phyloP scores from a whole-genome alignment of 2,113 vertebrate genomes.

The Hemiprocne comata region DNA sequence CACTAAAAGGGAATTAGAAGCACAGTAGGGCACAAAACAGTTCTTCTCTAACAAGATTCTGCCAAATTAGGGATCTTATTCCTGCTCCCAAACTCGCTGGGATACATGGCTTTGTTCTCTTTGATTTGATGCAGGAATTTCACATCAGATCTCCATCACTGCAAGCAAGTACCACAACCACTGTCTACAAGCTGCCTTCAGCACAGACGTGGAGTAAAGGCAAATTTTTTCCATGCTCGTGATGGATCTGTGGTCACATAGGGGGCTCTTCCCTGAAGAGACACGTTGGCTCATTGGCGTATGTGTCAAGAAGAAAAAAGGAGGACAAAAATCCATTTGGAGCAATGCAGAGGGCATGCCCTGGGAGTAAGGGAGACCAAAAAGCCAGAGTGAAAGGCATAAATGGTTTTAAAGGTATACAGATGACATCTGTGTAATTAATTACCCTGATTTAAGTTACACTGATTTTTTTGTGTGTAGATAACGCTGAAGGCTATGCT shows the following conservation, averaged over 20 bases:
- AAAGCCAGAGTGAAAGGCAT: not conserved
- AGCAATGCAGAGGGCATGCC: not conserved
- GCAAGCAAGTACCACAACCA: accelerated
- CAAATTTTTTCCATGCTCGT: accelerated
- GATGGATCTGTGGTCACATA: not conserved
- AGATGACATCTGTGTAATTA: conserved; percentile 1
- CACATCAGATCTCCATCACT: not conserved
- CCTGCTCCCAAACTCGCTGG: not conserved
- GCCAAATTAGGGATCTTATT: not conserved
- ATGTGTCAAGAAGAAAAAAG: not conserved
- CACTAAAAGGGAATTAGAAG: not conserved
- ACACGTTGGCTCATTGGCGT: accelerated
- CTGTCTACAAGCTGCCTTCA: not conserved
- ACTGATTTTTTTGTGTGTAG: not conserved
- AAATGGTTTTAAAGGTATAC: not conserved
- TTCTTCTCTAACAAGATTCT: not conserved
- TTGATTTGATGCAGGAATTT: not conserved
- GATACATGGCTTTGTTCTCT: not conserved
- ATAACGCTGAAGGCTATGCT: not conserved
- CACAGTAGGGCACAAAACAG: not conserved
- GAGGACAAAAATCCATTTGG: accelerated
- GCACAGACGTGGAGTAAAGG: not conserved
- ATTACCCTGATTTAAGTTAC: conserved; percentile 3
- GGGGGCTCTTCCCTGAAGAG: not conserved
- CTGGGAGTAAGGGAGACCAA: not conserved